Base-by-base conservation (phyloP, 2,113 vertebrate species). In the Corythaixoides concolor region DNA sequence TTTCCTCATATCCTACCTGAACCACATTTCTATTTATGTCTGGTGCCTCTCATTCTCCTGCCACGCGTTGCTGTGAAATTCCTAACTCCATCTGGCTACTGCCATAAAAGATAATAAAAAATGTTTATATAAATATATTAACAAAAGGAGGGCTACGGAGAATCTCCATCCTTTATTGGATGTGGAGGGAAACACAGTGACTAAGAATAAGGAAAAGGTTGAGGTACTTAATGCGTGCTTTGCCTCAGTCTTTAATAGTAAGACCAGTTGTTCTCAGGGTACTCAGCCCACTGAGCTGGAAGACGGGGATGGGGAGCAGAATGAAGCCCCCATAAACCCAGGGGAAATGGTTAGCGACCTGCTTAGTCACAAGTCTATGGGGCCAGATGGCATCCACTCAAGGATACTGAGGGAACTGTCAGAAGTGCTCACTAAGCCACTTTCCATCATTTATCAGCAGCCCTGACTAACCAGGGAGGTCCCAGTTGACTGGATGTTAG, bases 21-120 rank as follows among this genome's bases (percentile, higher is more conserved):
- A 73, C 11, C 11, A 41, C 15, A 39, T 32, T 26, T 60, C 33
- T 68, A 9, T 64, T 75, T 64, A 28, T 88, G 26, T 8, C 60
- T 67, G 21, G 28, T 85, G 37, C 27, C 12, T 75, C 60, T 75
- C 52, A 82, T 50, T 6, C 52, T 85, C 30, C 17, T 32, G 64
- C 30, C 24, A 58, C 1, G 0, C 23, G 58, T 20, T 0, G 0
- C 21, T 85, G 58, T 73, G 76, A 77, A 55, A 67, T 26, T 49
- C 35, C 45, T 45, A 37, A 32, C 12, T 93, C 21, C 33, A 26
- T 58, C 27, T 85, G 59, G 41, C 22, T 85, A 39, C 23, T 49
- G n/a, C 33, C 1, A 2, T 56, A 66, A 33, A 85, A 47, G 22
- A 23, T n/a, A 66, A 49, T 33, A 26, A 28, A 43, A 43, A 43